Percentiles rank a stretch among this genome's conserved stretches.
Evolutionary conservation across 2,113 vertebrate genomes (phyloP).

Genomic region (Nothoprocta pentlandii): DNA sequence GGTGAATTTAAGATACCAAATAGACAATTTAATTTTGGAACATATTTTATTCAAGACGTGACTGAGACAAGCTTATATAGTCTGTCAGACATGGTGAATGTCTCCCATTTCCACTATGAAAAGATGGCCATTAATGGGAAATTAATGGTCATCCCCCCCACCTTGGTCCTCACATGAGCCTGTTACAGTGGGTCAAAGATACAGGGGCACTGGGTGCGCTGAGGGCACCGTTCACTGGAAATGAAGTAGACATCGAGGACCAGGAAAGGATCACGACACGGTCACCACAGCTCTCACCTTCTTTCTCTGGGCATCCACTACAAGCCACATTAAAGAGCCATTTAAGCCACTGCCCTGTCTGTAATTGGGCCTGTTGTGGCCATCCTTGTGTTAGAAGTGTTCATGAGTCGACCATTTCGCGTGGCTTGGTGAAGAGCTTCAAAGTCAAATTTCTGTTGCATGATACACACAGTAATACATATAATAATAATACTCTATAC

Average conservation of each 20-base stretch:
- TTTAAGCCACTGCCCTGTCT: no score
- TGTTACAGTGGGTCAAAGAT: not conserved
- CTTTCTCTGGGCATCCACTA: not conserved
- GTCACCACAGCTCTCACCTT: not conserved
- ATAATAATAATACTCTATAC: not conserved
- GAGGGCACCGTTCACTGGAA: not conserved
- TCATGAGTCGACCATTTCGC: not conserved
- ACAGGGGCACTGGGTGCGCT: not conserved
- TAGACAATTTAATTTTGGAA: not conserved
- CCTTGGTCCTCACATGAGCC: not conserved
- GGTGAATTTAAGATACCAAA: not conserved
- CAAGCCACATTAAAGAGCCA: not conserved
- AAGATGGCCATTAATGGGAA: not conserved
- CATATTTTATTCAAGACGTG: not conserved
- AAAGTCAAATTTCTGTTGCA: not conserved
- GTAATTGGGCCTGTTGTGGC: not conserved
- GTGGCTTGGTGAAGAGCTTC: not conserved
- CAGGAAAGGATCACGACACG: not conserved
- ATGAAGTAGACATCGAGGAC: not conserved
- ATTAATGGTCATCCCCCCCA: not conserved
- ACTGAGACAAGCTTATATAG: not conserved
- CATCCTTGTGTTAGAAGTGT: not conserved
- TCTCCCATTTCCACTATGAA: not conserved
- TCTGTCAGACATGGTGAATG: not conserved
- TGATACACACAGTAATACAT: not conserved